Evolutionary conservation across 2,113 vertebrate genomes (phyloP).

Genomic region (Microtus richardsoni): DNA sequence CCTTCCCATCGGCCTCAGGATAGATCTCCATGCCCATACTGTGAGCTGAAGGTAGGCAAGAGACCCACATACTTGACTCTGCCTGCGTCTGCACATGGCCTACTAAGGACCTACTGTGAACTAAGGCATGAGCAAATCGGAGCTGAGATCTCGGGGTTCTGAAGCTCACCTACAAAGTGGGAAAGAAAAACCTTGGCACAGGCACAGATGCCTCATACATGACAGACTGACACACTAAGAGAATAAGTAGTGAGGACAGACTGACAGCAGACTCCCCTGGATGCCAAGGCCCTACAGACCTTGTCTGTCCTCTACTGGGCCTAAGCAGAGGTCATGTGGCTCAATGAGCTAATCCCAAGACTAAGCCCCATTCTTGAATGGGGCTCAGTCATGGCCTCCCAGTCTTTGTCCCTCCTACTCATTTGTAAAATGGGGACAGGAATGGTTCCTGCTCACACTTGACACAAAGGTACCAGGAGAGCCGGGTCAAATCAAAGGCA

Average conservation of each 20-base stretch:
- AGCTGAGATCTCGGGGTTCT: neutral
- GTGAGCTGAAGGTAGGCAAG: neutral
- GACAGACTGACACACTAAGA: neutral
- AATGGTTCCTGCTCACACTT: neutral
- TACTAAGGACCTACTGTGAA: accelerated
- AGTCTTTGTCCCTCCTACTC: neutral
- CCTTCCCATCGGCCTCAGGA: neutral
- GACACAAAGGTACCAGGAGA: neutral
- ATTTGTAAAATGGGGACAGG: neutral
- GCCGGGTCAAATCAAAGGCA: neutral
- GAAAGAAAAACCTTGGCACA: neutral
- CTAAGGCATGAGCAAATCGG: neutral
- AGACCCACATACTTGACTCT: accelerated
- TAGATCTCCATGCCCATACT: neutral
- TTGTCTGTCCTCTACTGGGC: neutral
- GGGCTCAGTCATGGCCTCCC: accelerated
- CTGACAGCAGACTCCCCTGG: neutral
- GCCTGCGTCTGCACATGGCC: neutral
- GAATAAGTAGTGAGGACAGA: neutral
- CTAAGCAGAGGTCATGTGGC: neutral
- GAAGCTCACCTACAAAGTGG: neutral
- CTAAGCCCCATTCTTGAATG: neutral
- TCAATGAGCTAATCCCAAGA: neutral
- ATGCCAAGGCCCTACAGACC: neutral
- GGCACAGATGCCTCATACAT: too few species aligned